Conservation (phyloP, 1,140 invertebrate genomes). For the Caenorhabditis tropicalis region DNA sequence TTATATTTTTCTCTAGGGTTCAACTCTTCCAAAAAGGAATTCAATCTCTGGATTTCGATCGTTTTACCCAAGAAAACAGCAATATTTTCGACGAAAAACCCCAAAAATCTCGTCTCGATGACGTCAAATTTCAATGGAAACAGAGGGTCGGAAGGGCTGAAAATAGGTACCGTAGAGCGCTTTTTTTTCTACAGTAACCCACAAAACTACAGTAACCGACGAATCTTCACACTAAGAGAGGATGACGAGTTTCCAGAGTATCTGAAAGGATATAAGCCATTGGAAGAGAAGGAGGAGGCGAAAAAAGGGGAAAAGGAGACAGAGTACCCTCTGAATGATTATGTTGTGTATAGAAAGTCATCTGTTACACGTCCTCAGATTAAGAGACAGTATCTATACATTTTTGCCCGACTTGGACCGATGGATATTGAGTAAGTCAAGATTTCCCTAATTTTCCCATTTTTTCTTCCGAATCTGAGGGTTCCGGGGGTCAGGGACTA, state of each 20-base stretch:
- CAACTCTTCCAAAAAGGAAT: constrained; percentile 38
- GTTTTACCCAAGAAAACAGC: neutral
- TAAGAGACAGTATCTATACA: neutral
- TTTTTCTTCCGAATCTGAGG: too few species aligned
- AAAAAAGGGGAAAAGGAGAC: neutral
- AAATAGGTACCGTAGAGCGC: too few species aligned
- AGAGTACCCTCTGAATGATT: neutral
- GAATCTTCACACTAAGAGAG: neutral
- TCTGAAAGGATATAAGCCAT: neutral
- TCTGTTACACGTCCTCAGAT: neutral
- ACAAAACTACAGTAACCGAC: neutral
- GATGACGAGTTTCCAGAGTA: neutral
- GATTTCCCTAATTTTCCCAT: too few species aligned
- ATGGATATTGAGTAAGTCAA: constrained; percentile 19
- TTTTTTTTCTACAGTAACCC: neutral
- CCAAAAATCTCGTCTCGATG: neutral
- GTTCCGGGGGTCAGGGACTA: too few species aligned
- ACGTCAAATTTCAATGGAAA: neutral
- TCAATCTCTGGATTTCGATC: constrained; percentile 23
- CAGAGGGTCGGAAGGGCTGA: neutral
- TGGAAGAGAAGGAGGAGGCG: neutral
- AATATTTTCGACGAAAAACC: neutral
- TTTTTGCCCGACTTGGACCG: neutral
- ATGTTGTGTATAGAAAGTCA: neutral
- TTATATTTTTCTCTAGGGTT: too few species aligned